phyloP scores from a whole-genome alignment of 2,797 vertebrate species.

The Knipowitschia caucasica region DNA sequence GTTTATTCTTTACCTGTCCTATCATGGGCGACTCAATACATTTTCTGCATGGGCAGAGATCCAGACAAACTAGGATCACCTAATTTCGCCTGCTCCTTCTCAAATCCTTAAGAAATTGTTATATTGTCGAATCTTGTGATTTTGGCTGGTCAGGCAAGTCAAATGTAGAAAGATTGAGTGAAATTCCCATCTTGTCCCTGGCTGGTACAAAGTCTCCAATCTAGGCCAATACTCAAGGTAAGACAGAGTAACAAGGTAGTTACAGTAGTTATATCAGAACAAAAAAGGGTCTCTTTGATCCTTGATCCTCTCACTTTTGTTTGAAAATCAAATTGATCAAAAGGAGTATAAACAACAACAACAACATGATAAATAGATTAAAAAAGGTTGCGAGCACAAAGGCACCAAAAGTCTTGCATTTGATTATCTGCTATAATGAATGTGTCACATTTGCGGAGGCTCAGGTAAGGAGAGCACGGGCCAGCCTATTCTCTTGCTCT shows the following conservation, averaged over 20 bases:
- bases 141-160: no score
- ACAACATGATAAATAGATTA: conserved; percentile 65
- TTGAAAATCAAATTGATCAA: conserved; percentile 82
- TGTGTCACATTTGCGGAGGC: conserved; percentile 78
- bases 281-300: conserved; percentile 71
- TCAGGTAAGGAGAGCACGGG: conserved; percentile 75
- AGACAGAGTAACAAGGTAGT: conserved; percentile 55
- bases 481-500: conserved; percentile 65
- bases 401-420: conserved; percentile 76
- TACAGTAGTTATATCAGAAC: conserved; percentile 62
- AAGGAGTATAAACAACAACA: conserved; percentile 76
- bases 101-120: no score
- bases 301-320: conserved; percentile 81
- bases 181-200: conserved; percentile 42
- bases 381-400: conserved; percentile 66
- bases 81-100: no score
- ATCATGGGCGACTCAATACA: no score
- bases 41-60: no score
- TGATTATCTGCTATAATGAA: conserved; percentile 82
- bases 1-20: no score
- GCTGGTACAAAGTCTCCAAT: conserved; percentile 49
- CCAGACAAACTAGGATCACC: no score
- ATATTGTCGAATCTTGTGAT: no score
- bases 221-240: conserved; percentile 70
- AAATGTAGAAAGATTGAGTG: background rate